Base-by-base conservation (phyloP, 1,140 invertebrate species). In the Drosophila mauritiana region DNA sequence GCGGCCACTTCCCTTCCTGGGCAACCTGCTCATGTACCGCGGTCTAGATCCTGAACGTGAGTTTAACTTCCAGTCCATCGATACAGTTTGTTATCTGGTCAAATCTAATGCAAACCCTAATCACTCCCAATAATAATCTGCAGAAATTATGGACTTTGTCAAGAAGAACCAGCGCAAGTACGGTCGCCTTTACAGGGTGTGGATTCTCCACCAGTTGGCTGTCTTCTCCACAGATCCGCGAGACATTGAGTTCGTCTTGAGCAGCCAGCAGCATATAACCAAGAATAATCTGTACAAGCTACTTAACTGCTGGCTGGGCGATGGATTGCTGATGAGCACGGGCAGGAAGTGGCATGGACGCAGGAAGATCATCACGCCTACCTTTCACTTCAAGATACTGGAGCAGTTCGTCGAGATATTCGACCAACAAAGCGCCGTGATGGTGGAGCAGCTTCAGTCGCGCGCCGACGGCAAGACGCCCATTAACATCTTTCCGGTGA, bases 311-410 rank as follows among this genome's bases (percentile, higher is more conserved):
- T 93, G 92, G 92, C 76, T 93, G 43, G 92, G 92, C 51, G 88
- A 85, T n/a, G 93, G 93, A 1, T 72, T 93, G 22, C 73, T 93
- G 15, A 86, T 92, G 55, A 92, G 91, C 52, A 88, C 84, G n/a
- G 90, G 84, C 12, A 65, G 57, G 13, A 90, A 90, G 43, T 91
- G 90, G 88, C 74, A 82, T 51, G 42, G 70, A 0, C 69, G 89
- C 5, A 53, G 90, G 4, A 91, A 89, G 57, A 91, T 91, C 20
- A 86, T 97, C 25, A 97, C 97, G 1, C 97, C 97, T 11, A 95
- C 96, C 2, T 97, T 97, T 84, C 97, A 97, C 92, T 97, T 97
- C 88, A 95, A 95, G 80, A 97, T 97, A 54, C 91, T 97, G 25
- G 94, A 96, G 56, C 93, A 95, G 69, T 97, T 97, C 91, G 67